These are phyloP conservation scores for Ispidina lecontei DNA, from an alignment of 2,797 vertebrate species.

Conservation along the genomic window DNA sequence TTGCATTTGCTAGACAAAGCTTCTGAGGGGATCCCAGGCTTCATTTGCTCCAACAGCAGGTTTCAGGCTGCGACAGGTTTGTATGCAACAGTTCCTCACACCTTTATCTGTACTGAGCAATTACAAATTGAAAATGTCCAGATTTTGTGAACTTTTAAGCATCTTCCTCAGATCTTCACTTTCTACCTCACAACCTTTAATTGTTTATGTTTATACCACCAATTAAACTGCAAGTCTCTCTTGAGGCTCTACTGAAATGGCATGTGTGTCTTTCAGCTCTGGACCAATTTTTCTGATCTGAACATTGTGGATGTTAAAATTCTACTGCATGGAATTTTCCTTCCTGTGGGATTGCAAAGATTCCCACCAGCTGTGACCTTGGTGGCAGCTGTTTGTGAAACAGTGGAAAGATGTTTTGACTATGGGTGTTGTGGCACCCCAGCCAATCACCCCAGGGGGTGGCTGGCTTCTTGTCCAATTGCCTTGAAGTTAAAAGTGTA, in stretches of 20 bases:
- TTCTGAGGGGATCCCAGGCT: not conserved
- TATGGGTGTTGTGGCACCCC: no score
- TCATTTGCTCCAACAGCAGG: not conserved
- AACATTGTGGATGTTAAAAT: not conserved
- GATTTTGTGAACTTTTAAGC: not conserved
- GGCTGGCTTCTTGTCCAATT: no score
- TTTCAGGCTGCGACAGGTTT: not conserved
- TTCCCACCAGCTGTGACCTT: no score
- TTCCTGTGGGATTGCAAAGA: no score
- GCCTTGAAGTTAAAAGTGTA: no score
- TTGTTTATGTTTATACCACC: fast-evolving
- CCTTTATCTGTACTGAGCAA: not conserved
- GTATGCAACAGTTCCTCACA: not conserved
- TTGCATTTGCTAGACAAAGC: not conserved
- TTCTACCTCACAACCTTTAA: not conserved
- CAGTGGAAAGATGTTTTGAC: no score
- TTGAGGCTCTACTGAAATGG: not conserved
- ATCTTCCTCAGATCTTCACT: not conserved
- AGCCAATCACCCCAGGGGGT: no score
- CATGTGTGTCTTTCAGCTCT: not conserved
- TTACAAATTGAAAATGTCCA: not conserved
- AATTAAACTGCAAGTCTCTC: not conserved
- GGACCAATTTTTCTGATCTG: not conserved
- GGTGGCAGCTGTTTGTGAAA: no score
- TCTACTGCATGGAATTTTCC: no score